A percentile compares a stretch with the other conserved stretches of the same genome.
Conservation (phyloP, 2,113 vertebrate species). For the Chloropsis hardwickii region DNA sequence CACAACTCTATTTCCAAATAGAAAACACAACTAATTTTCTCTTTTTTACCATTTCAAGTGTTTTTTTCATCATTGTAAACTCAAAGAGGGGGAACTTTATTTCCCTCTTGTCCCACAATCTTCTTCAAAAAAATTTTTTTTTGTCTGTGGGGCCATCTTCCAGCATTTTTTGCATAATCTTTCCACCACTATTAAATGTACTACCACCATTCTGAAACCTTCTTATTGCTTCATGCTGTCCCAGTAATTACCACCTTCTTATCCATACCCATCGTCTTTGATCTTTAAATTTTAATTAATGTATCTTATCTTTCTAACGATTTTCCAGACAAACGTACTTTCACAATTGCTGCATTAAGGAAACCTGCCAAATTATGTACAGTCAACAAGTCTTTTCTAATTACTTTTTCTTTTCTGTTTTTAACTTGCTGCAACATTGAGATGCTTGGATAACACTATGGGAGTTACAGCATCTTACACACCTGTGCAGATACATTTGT, state of each 20-base stretch:
- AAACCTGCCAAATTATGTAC: background rate
- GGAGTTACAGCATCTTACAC: background rate
- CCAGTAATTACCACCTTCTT: background rate
- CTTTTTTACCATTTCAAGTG: background rate
- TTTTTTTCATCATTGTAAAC: background rate
- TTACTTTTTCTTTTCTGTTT: background rate
- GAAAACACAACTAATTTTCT: background rate
- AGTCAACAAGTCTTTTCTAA: background rate
- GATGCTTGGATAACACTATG: background rate
- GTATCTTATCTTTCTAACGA: background rate
- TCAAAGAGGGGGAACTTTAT: background rate
- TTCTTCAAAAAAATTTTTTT: background rate
- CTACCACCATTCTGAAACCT: background rate
- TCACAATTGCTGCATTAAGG: background rate
- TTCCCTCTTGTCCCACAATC: background rate
- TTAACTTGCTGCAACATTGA: background rate
- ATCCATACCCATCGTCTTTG: background rate
- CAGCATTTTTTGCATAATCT: background rate
- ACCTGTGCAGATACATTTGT: background rate
- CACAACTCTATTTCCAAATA: no score
- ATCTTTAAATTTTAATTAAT: background rate
- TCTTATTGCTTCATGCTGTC: background rate
- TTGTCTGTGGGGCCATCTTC: background rate
- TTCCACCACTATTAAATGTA: background rate
- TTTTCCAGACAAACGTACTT: background rate